phyloP scores from a whole-genome alignment of 64 coral and sea anemone genomes.

The Montipora foliosa region DNA sequence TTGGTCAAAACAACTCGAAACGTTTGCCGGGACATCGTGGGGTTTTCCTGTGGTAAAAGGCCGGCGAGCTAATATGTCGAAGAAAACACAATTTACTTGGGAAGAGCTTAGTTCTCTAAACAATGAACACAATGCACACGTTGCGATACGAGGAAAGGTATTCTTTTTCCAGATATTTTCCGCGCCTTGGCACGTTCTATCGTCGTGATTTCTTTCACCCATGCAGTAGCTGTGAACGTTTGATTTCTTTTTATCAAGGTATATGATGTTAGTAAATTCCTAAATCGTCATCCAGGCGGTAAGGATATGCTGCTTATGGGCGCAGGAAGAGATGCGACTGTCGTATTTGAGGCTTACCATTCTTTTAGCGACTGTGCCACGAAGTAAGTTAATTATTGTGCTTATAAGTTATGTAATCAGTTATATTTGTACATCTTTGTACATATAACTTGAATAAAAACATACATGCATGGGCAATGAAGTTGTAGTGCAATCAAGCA shows the following conservation, averaged over 20 bases:
- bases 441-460: too few relatives aligned
- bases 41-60: neutral
- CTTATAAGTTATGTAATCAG: neutral
- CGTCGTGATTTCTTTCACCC: neutral
- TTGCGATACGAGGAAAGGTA: constrained; percentile 84
- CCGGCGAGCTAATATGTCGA: neutral
- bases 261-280: constrained; percentile 83
- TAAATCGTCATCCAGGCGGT: constrained; percentile 80
- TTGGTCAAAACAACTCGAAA: neutral
- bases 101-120: constrained; percentile 67
- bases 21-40: neutral
- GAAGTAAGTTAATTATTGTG: constrained; percentile 46
- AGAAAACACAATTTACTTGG: constrained; percentile 78
- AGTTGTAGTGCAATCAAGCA: too few relatives aligned
- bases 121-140: constrained; percentile 67
- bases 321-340: constrained; percentile 80
- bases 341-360: constrained; percentile 84
- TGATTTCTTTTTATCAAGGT: constrained; percentile 35
- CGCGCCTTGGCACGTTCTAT: neutral
- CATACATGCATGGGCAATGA: too few relatives aligned
- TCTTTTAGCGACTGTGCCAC: constrained; percentile 70
- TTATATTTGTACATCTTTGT: neutral
- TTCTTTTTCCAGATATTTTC: neutral
- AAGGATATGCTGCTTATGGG: constrained; percentile 84
- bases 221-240: neutral